Base-by-base conservation (phyloP, 1,140 invertebrate genomes). In the Homalodisca vitripennis region DNA sequence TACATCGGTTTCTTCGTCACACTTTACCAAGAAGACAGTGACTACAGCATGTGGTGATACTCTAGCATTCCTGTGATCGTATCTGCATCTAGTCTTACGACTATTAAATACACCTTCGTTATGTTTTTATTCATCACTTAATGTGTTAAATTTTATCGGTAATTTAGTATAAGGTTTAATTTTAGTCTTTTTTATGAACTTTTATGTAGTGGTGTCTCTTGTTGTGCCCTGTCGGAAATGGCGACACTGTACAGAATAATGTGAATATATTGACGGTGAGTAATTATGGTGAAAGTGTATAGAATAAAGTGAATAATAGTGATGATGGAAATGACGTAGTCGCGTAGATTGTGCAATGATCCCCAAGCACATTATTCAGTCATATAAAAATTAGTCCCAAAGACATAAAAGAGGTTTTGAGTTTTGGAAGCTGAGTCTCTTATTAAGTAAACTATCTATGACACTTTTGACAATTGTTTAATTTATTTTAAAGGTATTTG, bases 1-100 rank as follows among this genome's bases (percentile, higher is more conserved):
- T 93, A 98, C 72, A 80, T 97, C 66, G 94, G 94, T 71, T 98
- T 97, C 83, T 97, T 98, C 80, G 79, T 89, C 71, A 87, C 90
- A 34, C 91, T 93, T 75, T 89, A 88, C 74, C 86, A 86, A 77
- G 90, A 93, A 71, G 90, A 92, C 73, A 81, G 88, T 74, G 90
- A 91, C 76, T 92, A 93, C 79, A 88, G 82, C 74, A 89, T 88
- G 84, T 92, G 90, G 89, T 92, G 66, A 73, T 63, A 27, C 6
- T n/a, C 34, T 6, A 41, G 34, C 34, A 41, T 6, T 2, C 2
- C 26, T 60, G 55, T 60, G 55, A 60, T 60, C 55, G 3, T 6
- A 12, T 27, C 55, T n/a, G 26, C 27, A 12, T 22, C 14, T 60
- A 13, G 14, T 10, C 10, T 27, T 3, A 60, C n/a, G 14, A 27